Percentiles rank a stretch among this genome's conserved stretches.
These are phyloP conservation scores for Alauda arvensis DNA, from an alignment of 2,797 vertebrate species.

Conservation along the genomic window DNA sequence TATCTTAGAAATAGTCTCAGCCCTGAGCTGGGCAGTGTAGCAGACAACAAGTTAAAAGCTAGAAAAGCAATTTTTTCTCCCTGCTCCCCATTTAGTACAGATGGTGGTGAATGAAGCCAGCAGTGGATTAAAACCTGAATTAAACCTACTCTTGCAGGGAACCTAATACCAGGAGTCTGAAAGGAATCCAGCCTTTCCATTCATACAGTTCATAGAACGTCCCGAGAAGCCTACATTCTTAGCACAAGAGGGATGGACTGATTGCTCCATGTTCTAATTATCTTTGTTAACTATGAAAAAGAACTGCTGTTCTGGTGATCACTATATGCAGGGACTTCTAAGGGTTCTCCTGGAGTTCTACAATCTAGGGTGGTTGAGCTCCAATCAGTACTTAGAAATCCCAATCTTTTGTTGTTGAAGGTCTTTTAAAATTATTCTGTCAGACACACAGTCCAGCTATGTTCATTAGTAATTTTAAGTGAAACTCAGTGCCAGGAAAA, in stretches of 20 bases:
- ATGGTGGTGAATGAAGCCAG: not conserved
- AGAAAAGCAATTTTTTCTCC: not conserved
- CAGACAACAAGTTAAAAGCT: not conserved
- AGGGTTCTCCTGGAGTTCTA: not conserved
- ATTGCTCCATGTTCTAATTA: not conserved
- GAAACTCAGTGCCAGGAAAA: not conserved
- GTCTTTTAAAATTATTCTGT: not conserved
- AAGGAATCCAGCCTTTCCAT: not conserved
- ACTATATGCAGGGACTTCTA: not conserved
- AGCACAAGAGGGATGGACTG: not conserved
- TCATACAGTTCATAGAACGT: not conserved
- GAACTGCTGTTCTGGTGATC: not conserved
- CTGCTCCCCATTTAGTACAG: not conserved
- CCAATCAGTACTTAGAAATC: not conserved
- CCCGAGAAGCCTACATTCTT: not conserved
- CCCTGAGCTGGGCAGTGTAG: not conserved
- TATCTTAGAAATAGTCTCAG: not conserved
- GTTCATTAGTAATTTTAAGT: not conserved
- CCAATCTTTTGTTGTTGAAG: not conserved
- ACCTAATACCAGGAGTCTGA: not conserved
- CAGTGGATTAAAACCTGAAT: not conserved
- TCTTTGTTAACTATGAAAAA: not conserved
- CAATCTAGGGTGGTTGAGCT: not conserved
- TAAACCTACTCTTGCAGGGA: not conserved
- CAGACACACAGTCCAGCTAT: not conserved